Evolutionary conservation across 2,888 invertebrate species (phyloP).

Genomic region (Tenthredo scrophulariae): DNA sequence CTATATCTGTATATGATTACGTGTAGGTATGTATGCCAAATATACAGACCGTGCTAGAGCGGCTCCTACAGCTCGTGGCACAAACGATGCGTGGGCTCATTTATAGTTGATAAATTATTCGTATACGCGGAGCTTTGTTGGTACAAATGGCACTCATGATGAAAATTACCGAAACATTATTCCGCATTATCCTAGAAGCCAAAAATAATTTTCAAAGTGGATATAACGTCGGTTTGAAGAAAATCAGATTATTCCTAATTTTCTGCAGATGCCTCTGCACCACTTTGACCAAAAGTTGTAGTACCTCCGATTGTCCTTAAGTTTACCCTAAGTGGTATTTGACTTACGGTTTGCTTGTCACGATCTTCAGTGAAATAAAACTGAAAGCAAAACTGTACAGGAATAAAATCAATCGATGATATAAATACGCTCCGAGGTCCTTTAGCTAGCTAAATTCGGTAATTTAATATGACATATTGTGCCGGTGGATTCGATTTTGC

Average conservation of each 20-base stretch:
- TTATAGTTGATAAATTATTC: background rate
- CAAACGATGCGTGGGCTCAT: conserved; percentile 7
- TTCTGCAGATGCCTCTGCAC: conserved; percentile 5
- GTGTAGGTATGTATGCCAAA: background rate
- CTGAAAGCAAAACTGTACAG: background rate
- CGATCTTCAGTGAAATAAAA: background rate
- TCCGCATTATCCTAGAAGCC: background rate
- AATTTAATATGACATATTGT: background rate
- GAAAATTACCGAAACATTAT: background rate
- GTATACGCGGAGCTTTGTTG: background rate
- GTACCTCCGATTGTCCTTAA: conserved; percentile 43
- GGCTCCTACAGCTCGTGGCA: conserved; percentile 1
- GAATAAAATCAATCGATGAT: background rate
- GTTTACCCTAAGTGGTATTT: conserved; percentile 38
- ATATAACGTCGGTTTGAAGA: background rate
- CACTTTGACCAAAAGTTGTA: conserved; percentile 46
- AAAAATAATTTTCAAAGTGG: background rate
- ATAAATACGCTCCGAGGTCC: background rate
- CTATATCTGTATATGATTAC: background rate
- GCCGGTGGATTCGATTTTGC: background rate
- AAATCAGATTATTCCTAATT: conserved; percentile 3
- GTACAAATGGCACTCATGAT: background rate
- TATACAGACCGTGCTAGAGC: background rate
- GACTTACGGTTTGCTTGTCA: background rate
- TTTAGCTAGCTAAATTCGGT: background rate